Percentiles rank a stretch among this genome's conserved stretches.
phyloP scores from a whole-genome alignment of 2,888 invertebrate species.

The Autographa pulchrina region DNA sequence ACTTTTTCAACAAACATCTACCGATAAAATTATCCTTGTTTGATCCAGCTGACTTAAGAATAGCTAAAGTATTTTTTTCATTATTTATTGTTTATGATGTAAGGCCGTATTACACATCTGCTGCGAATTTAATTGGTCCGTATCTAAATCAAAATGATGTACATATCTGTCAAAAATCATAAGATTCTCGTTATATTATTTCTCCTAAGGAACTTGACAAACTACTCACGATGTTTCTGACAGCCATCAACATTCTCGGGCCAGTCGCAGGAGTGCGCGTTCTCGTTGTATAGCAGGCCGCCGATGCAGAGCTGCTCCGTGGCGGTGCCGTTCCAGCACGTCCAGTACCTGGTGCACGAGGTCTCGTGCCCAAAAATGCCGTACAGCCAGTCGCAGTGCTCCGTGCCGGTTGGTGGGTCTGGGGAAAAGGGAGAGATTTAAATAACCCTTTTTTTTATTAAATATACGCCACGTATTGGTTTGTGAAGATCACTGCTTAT shows the following conservation, averaged over 20 bases:
- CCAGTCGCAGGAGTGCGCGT: constrained; percentile 97
- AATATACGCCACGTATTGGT: neutral
- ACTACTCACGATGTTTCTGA: constrained; percentile 96
- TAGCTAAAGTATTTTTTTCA: too few relatives aligned
- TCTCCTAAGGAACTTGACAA: too few relatives aligned
- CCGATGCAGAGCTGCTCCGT: constrained; percentile 98
- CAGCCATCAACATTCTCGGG: constrained; percentile 98
- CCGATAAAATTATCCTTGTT: too few relatives aligned
- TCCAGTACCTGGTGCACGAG: constrained; percentile 97
- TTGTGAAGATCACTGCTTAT: too few relatives aligned
- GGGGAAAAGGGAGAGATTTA: constrained; percentile 43
- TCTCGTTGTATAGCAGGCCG: constrained; percentile 96
- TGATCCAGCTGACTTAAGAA: too few relatives aligned
- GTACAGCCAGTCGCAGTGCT: constrained; percentile 97
- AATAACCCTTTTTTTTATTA: neutral
- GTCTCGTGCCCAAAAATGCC: constrained; percentile 98
- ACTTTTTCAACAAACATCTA: too few relatives aligned
- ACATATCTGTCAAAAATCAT: too few relatives aligned
- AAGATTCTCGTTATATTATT: too few relatives aligned
- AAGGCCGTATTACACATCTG: too few relatives aligned
- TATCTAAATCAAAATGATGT: too few relatives aligned
- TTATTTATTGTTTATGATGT: too few relatives aligned
- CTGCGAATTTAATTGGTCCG: too few relatives aligned
- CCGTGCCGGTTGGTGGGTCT: constrained; percentile 95
- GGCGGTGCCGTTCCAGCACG: constrained; percentile 98